Evolutionary conservation across 2,797 vertebrate genomes (phyloP), one percentile per base, ranked within the genome.

Genomic region (Ptychobarbus kaznakovi): DNA sequence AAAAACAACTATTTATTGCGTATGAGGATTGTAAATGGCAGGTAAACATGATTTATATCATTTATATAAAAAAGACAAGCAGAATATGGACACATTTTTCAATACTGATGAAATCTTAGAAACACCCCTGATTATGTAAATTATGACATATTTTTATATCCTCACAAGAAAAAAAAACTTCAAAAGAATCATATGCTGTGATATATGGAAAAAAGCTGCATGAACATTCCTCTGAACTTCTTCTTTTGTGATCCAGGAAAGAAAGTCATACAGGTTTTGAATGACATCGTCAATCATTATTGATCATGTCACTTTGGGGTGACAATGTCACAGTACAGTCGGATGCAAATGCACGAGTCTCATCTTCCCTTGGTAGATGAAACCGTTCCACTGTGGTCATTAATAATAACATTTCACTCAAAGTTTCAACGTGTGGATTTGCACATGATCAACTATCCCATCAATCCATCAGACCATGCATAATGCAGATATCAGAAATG

Each of bases 271-370:
- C 0, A 13, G 18, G 18, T 76, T 56, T 76, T 20, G 12, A 58
- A 58, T 1, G 3, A n/a, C 32, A 7, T 56, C 16, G 35, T 77
- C 61, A 42, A 61, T 77, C 75, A 77, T 25, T 77, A 8, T 6
- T 40, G 53, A 77, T 77, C 35, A 25, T 58, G 51, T 16, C 20
- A 77, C 53, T n/a, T 80, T 53, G 1, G n/a, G 51, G 9, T 35
- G 25, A 82, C n/a, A n/a, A n/a, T n/a, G n/a, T n/a, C n/a, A n/a
- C n/a, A 63, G 38, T 58, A 61, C 25, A 58, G 42, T 58, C 49
- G 56, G n/a, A 81, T 28, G 40, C 16, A 42, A 70, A 40, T 28
- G 80, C 32, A 32, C 1, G 35, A n/a, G 46, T 58, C 49, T 25
- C 25, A 72, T 44, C 40, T 73, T 73, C 68, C 38, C 0, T 0